phyloP scores from a whole-genome alignment of 2,113 vertebrate genomes.

The Cisticola juncidis region DNA sequence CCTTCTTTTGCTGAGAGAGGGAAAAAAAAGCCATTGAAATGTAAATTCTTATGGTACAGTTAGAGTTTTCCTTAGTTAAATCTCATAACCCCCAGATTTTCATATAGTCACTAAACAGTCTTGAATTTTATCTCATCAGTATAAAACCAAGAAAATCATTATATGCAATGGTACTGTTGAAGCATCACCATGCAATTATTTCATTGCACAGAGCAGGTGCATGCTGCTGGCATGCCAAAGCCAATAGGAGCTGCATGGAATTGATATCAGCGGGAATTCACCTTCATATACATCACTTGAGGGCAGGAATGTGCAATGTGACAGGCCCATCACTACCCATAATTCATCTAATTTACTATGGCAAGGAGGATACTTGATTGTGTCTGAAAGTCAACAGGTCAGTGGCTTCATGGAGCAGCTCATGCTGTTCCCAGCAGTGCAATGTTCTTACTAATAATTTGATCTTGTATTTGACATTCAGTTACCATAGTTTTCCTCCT shows the following conservation, averaged over 20 bases:
- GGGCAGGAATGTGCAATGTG: constrained; percentile 17
- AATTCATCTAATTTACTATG: constrained; percentile 35
- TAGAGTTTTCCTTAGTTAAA: neutral
- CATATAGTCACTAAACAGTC: neutral
- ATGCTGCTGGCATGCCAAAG: neutral
- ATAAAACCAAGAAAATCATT: constrained; percentile 5
- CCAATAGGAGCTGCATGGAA: neutral
- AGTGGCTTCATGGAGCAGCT: constrained; percentile 27
- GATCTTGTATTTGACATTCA: constrained; percentile 34
- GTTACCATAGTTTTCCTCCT: constrained; percentile 34
- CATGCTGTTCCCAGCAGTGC: constrained; percentile 34
- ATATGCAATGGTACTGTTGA: neutral
- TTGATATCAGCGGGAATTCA: neutral
- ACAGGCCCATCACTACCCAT: constrained; percentile 23
- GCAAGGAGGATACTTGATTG: neutral
- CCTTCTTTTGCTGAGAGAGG: neutral
- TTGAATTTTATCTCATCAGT: constrained; percentile 25
- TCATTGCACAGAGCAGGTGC: constrained; percentile 3
- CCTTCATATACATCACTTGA: constrained; percentile 13
- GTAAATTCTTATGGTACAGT: neutral
- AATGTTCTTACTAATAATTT: constrained; percentile 35
- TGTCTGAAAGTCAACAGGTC: constrained; percentile 42
- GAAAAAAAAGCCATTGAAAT: neutral
- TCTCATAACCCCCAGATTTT: neutral
- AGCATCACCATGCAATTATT: neutral